Percentiles rank a stretch among this genome's conserved stretches.
phyloP scores from a whole-genome alignment of 1,140 invertebrate species.

The Ephestia elutella region DNA sequence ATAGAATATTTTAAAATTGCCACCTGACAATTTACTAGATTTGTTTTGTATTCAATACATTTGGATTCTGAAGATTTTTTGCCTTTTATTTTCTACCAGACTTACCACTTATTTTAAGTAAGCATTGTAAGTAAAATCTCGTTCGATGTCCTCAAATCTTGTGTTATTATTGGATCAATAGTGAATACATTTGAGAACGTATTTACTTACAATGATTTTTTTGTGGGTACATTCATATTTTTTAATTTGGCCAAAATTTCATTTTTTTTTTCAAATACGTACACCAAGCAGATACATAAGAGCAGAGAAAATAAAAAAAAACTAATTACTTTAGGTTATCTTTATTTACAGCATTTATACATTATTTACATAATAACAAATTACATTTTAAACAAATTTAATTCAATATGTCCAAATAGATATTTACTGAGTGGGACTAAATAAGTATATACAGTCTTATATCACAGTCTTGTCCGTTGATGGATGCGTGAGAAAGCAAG shows the following conservation, averaged over 20 bases:
- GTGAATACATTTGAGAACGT: too few species aligned
- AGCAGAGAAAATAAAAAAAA: background rate
- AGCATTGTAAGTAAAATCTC: background rate
- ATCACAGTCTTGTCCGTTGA: too few species aligned
- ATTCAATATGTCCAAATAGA: background rate
- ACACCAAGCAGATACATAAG: background rate
- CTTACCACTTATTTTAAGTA: background rate
- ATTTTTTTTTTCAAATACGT: too few species aligned
- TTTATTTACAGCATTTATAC: background rate
- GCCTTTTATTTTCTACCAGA: constrained; percentile 32
- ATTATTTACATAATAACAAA: background rate
- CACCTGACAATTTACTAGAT: constrained; percentile 65
- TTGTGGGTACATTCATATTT: too few species aligned
- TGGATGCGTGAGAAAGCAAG: too few species aligned
- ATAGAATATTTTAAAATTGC: constrained; percentile 66
- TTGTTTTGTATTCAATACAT: constrained; percentile 73
- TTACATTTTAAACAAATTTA: too few species aligned
- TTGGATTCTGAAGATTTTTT: constrained; percentile 52
- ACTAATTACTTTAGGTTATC: background rate
- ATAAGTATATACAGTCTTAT: constrained; percentile 20
- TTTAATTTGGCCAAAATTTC: too few species aligned
- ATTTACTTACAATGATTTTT: too few species aligned
- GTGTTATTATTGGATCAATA: too few species aligned
- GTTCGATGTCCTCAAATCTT: too few species aligned
- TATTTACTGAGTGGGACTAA: background rate